Conservation (phyloP, 2,888 invertebrate genomes). For the Drosophila limbata region DNA sequence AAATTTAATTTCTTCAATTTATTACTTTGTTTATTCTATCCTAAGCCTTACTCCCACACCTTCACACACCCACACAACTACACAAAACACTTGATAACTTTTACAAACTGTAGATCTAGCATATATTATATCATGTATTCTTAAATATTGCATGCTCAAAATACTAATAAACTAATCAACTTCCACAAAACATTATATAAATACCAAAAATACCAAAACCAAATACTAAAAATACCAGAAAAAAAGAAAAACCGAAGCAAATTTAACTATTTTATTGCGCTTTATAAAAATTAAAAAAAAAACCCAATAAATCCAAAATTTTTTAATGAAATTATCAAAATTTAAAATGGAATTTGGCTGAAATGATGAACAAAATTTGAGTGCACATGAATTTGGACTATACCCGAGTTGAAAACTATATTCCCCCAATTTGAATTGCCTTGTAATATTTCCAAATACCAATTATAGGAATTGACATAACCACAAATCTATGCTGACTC, state of each 20-base stretch:
- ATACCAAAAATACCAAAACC: slow-evolving; percentile 24
- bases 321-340: slow-evolving; percentile 48
- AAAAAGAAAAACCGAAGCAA: slow-evolving; percentile 16
- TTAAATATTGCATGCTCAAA: slow-evolving; percentile 35
- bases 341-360: slow-evolving; percentile 20
- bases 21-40: slow-evolving; percentile 3
- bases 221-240: slow-evolving; percentile 25
- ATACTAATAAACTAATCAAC: slow-evolving; percentile 19
- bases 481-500: neutral
- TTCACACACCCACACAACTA: slow-evolving; percentile 8
- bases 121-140: slow-evolving; percentile 1
- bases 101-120: slow-evolving; percentile 7
- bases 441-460: slow-evolving; percentile 5
- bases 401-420: slow-evolving; percentile 42
- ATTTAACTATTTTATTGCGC: slow-evolving; percentile 41
- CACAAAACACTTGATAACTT: neutral
- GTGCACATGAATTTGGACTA: slow-evolving; percentile 60
- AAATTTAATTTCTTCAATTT: neutral
- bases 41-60: neutral
- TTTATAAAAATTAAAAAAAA: slow-evolving; percentile 39
- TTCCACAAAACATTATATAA: slow-evolving; percentile 31
- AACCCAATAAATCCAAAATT: slow-evolving; percentile 10
- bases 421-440: slow-evolving; percentile 33
- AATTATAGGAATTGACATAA: slow-evolving; percentile 4
- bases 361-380: slow-evolving; percentile 37